A percentile compares a stretch with the other conserved stretches of the same genome.
phyloP scores from a whole-genome alignment of 2,113 vertebrate genomes.

The Miniopterus natalensis region DNA sequence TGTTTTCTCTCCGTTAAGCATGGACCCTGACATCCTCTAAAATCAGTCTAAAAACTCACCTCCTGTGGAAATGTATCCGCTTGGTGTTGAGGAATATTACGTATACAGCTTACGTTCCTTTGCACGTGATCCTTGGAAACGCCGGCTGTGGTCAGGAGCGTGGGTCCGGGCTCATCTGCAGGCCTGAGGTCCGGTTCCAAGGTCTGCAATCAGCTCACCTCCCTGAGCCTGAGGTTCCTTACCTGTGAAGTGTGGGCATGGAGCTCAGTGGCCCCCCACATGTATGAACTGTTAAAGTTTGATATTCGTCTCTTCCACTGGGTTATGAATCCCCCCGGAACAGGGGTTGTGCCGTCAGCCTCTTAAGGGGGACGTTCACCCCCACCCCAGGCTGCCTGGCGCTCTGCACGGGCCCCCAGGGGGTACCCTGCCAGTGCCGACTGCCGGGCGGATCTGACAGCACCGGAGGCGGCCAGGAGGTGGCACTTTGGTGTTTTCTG shows the following conservation, averaged over 20 bases:
- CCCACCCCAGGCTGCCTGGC: background rate
- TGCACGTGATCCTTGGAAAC: background rate
- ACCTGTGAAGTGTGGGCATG: background rate
- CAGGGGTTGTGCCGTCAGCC: background rate
- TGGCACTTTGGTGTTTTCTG: conserved; percentile 66
- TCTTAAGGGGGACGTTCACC: background rate
- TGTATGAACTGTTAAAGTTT: background rate
- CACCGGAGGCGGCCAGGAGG: conserved; percentile 39
- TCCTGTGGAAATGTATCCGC: background rate
- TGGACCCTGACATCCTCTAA: background rate
- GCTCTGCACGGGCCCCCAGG: background rate
- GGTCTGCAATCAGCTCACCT: background rate
- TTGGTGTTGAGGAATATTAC: background rate
- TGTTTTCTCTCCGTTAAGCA: conserved; percentile 30
- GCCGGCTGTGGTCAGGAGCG: background rate
- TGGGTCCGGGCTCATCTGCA: background rate
- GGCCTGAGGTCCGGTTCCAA: background rate
- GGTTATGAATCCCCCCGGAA: background rate
- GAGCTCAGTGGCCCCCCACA: background rate
- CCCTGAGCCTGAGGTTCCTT: background rate
- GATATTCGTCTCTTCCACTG: background rate
- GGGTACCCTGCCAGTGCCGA: background rate
- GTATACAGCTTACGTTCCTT: background rate
- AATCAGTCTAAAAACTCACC: conserved; percentile 15
- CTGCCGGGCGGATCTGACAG: background rate